A percentile compares a stretch with the other conserved stretches of the same genome.
Evolutionary conservation across 2,888 invertebrate genomes (phyloP).

Genomic region (Hyles lineata): DNA sequence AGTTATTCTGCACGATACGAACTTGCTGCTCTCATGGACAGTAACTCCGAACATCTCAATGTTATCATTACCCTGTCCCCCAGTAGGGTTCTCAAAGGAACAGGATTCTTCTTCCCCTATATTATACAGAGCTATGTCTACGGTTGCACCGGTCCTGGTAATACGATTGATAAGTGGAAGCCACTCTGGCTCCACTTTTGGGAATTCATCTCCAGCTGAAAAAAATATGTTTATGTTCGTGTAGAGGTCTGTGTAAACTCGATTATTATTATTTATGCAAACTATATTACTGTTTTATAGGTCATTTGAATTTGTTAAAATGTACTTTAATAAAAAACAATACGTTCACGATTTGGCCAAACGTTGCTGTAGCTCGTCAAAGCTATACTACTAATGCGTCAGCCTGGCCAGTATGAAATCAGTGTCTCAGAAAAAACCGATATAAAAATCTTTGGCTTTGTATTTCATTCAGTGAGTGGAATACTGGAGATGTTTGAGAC

Average conservation of each 20-base stretch:
- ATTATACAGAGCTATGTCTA: conserved; percentile 45
- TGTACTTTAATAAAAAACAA: too few relatives aligned
- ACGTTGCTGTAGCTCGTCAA: too few relatives aligned
- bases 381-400: too few relatives aligned
- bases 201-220: conserved; percentile 33
- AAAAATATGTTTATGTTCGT: not conserved
- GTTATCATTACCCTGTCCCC: conserved; percentile 28
- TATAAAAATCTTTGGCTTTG: too few relatives aligned
- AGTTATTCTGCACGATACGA: conserved; percentile 49
- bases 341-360: too few relatives aligned
- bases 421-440: too few relatives aligned
- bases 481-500: too few relatives aligned
- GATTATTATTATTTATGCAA: conserved; percentile 7
- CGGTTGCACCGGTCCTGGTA: conserved; percentile 35
- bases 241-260: too few relatives aligned
- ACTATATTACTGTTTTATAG: too few relatives aligned
- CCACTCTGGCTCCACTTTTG: conserved; percentile 32
- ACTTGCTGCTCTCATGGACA: conserved; percentile 41
- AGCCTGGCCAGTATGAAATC: too few relatives aligned
- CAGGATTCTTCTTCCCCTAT: conserved; percentile 43
- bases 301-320: too few relatives aligned
- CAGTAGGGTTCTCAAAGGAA: conserved; percentile 37
- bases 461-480: too few relatives aligned
- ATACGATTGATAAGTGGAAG: conserved; percentile 37
- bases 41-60: conserved; percentile 38